Conservation (phyloP, 2,797 vertebrate species). For the Necrosyrtes monachus region DNA sequence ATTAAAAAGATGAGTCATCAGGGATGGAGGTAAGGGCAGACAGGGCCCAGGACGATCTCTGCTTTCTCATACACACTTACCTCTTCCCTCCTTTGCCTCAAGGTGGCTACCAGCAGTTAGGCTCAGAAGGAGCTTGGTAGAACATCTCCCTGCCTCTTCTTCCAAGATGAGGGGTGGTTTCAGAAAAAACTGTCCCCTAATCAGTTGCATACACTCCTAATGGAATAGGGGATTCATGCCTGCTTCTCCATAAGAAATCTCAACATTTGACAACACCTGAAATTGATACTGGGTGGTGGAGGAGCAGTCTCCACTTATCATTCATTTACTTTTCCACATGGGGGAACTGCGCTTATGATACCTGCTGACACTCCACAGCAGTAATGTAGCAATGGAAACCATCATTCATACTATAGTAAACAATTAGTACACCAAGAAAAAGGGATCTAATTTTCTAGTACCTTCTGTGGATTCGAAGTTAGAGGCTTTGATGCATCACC, state of each 20-base stretch:
- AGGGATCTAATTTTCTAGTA: neutral
- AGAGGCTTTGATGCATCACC: neutral
- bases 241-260: neutral
- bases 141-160: neutral
- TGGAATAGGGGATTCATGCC: neutral
- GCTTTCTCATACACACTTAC: neutral
- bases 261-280: neutral
- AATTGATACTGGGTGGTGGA: neutral
- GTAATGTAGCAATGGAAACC: neutral
- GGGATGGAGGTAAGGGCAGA: neutral
- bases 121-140: neutral
- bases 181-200: neutral
- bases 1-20: neutral
- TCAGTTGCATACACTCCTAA: neutral
- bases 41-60: neutral
- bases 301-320: neutral
- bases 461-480: neutral
- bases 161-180: neutral
- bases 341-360: neutral
- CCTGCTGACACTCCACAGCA: neutral
- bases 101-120: neutral
- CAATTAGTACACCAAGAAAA: neutral
- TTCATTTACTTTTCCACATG: neutral
- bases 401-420: neutral
- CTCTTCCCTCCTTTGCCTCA: neutral